Evolutionary conservation across 2,113 vertebrate genomes (phyloP).

Genomic region (Tringa solitaria): DNA sequence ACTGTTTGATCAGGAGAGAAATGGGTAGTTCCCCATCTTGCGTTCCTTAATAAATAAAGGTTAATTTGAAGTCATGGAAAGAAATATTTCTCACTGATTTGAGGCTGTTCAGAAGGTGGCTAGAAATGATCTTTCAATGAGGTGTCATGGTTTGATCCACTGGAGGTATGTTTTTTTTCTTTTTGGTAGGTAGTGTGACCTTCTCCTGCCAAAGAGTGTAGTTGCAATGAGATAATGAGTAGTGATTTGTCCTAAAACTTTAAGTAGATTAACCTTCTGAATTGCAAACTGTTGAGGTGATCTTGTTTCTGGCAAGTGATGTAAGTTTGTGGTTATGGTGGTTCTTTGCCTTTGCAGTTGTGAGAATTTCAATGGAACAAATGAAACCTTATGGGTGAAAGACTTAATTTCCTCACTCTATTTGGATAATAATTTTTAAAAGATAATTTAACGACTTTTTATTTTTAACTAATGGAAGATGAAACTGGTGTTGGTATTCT

Average conservation of each 20-base stretch:
- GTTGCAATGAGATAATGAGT: not conserved
- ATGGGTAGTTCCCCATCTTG: not conserved
- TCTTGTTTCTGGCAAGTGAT: constrained; percentile 2
- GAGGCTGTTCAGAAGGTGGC: not conserved
- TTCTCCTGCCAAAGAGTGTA: not conserved
- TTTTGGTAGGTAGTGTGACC: not conserved
- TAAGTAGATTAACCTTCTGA: not conserved
- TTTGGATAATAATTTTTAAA: not conserved
- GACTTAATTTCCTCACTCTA: not conserved
- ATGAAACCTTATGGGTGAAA: not conserved
- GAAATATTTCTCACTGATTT: not conserved
- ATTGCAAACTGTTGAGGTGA: not conserved
- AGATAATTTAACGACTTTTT: not conserved
- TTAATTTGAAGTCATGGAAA: not conserved
- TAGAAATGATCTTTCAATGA: not conserved
- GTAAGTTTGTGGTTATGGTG: not conserved
- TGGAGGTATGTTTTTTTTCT: not conserved
- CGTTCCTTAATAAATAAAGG: not conserved
- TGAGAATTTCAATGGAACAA: not conserved
- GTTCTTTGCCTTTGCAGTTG: not conserved
- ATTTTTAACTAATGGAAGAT: not conserved
- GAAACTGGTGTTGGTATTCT: not conserved
- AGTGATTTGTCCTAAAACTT: constrained; percentile 3
- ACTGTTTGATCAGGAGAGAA: not conserved
- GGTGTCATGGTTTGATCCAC: not conserved